Evolutionary conservation across 2,888 invertebrate genomes (phyloP), one percentile per base, ranked within the genome.

Genomic region (Neocrepidodera transversa): DNA sequence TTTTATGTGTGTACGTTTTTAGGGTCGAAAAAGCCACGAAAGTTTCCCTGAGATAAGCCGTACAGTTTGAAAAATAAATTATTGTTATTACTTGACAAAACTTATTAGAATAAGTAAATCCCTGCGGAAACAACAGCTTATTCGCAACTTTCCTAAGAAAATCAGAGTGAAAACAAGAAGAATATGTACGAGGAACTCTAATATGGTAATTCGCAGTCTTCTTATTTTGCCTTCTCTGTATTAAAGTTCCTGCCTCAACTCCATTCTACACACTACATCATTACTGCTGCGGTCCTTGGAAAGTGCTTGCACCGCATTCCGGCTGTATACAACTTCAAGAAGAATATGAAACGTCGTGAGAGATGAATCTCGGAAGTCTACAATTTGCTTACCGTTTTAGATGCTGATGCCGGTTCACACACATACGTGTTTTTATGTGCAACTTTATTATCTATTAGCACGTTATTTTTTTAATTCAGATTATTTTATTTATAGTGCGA

Each of bases 221-320:
- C 56, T 50, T 42, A 50, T 57, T 57, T 42, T 38, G 56, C 35
- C 42, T 50, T 50, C 50, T 57, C 57, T 36, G 50, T 57, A 57
- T 57, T 57, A 57, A 57, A 57, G 50, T 57, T 57, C 36, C 69
- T 59, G 53, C 43, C 70, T 69, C 68, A 64, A 68, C 65, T 67
- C 65, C 65, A 59, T 66, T 69, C 68, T 63, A 69, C 70, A 69
- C 70, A 71, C 71, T 70, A 70, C 68, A 71, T 72, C 73, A 73
- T 73, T 71, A 73, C 69, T 64, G 64, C 65, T 65, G 65, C 63
- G 65, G 65, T 62, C 67, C 66, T 65, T 62, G 59, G 58, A 67
- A 69, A 69, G 66, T 70, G 68, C 69, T 69, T 62, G 57, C 69
- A 62, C 62, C 66, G 70, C 67, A 70, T 65, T 64, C 63, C 62